Base-by-base conservation (phyloP, 2,113 vertebrate genomes). In the Emydura subglobosa region DNA sequence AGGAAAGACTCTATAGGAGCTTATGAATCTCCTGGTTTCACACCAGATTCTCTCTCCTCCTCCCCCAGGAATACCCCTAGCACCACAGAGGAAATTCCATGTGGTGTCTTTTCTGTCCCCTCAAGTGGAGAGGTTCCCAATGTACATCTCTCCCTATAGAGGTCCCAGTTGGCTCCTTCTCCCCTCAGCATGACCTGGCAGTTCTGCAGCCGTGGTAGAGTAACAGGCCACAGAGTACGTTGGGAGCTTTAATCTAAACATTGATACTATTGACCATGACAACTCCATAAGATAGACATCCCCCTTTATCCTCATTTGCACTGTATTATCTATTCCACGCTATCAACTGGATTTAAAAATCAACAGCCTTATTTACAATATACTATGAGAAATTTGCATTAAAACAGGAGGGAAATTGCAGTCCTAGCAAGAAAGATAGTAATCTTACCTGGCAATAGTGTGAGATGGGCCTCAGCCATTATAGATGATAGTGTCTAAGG, bases 321-420 rank as follows among this genome's bases (percentile, higher is more conserved):
- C 31, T 85, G n/a, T 14, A 6, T 0, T 1, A 42, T 17, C 65
- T 88, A 93, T 19, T 42, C 27, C 83, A 65, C 21, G 29, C 92
- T 59, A 79, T 24, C 47, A 42, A 80, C 22, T 89, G 89, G 39
- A 84, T 86, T 96, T 88, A 4, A 90, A 90, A 94, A 92, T 79
- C 54, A 80, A 1, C 8, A 1, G 3, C 50, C 61, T 87, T 87
- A 44, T 88, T 89, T 94, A 50, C n/a, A 82, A 6, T 47, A 44
- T 55, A 80, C 49, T 65, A 1, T 80, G 83, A 93, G 14, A 8
- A 76, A 8, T 29, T 83, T 22, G 83, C 85, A 78, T 74, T 89
- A 55, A 88, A 92, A 79, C 10, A 6, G 84, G 78, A 93, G 59
- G 10, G 42, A 16, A 16, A 16, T 29, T 91, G 8, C 51, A 78